A percentile compares a stretch with the other conserved stretches of the same genome.
These are phyloP conservation scores for Ceramica pisi DNA, from an alignment of 2,888 invertebrate species.

Conservation along the genomic window DNA sequence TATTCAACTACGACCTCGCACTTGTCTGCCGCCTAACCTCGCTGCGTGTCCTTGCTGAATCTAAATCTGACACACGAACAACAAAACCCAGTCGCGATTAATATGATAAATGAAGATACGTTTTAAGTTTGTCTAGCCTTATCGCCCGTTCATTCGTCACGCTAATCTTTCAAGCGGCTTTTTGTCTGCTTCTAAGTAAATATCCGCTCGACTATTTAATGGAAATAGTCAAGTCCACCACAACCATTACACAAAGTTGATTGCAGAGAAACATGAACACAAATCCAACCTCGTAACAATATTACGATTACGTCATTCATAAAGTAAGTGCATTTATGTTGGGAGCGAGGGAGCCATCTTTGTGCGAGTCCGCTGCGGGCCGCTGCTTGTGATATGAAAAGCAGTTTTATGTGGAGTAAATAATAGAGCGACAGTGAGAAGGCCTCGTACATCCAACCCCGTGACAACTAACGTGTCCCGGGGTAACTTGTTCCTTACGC, in stretches of 20 bases:
- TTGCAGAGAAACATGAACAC: constrained; percentile 77
- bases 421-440: constrained; percentile 82
- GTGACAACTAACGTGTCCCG: constrained; percentile 73
- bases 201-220: constrained; percentile 69
- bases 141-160: constrained; percentile 69
- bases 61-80: constrained; percentile 69
- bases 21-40: constrained; percentile 56
- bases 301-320: constrained; percentile 85
- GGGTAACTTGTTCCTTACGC: constrained; percentile 48
- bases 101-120: constrained; percentile 66
- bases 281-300: constrained; percentile 81
- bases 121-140: constrained; percentile 68
- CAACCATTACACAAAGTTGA: constrained; percentile 73
- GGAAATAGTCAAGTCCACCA: constrained; percentile 69
- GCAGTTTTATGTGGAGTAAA: constrained; percentile 85
- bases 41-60: constrained; percentile 74
- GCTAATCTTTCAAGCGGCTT: constrained; percentile 67
- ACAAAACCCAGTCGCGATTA: constrained; percentile 63
- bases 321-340: constrained; percentile 85
- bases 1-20: constrained; percentile 79
- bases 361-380: constrained; percentile 79
- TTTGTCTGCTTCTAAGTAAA: constrained; percentile 67
- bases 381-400: constrained; percentile 88
- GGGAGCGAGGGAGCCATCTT: constrained; percentile 81
- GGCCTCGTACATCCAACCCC: constrained; percentile 69